Evolutionary conservation across 2,113 vertebrate species (phyloP).

Genomic region (Oncorhynchus tshawytscha): DNA sequence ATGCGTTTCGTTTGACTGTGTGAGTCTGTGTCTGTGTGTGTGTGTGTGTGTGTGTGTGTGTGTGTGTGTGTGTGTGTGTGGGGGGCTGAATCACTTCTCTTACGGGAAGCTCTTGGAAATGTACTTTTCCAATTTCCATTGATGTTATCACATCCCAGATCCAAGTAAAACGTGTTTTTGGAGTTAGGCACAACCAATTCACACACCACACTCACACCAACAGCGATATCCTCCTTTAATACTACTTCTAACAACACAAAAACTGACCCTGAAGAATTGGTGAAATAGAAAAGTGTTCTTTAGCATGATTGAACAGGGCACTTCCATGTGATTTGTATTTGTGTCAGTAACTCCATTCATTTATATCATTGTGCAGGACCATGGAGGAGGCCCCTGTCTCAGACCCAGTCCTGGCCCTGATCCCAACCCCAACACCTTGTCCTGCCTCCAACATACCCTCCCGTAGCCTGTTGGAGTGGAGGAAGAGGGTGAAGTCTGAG

Average conservation of each 20-base stretch:
- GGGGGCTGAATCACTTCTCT: slow-evolving; percentile 18
- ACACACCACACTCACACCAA: background rate
- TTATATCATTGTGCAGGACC: slow-evolving; percentile 43
- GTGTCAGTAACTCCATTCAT: background rate
- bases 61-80: too few relatives aligned
- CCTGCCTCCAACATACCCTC: slow-evolving; percentile 71
- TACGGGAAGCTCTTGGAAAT: slow-evolving; percentile 26
- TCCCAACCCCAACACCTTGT: slow-evolving; percentile 40
- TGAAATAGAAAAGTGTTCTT: too few relatives aligned
- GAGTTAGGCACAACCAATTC: background rate
- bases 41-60: background rate
- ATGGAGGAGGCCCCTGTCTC: slow-evolving; percentile 62
- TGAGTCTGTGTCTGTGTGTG: slow-evolving; percentile 23
- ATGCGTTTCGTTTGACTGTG: slow-evolving; percentile 6
- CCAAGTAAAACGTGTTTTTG: background rate
- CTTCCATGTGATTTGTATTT: background rate
- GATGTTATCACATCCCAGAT: background rate
- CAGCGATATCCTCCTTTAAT: background rate
- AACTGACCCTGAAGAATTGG: background rate
- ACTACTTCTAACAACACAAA: background rate
- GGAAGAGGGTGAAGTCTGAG: slow-evolving; percentile 93
- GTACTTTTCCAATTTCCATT: background rate
- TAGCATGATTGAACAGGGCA: background rate
- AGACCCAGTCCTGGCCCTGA: slow-evolving; percentile 32
- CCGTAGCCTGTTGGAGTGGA: slow-evolving; percentile 85